These are phyloP conservation scores for Pinna nobilis DNA, from an alignment of 1,140 invertebrate species.

Conservation along the genomic window DNA sequence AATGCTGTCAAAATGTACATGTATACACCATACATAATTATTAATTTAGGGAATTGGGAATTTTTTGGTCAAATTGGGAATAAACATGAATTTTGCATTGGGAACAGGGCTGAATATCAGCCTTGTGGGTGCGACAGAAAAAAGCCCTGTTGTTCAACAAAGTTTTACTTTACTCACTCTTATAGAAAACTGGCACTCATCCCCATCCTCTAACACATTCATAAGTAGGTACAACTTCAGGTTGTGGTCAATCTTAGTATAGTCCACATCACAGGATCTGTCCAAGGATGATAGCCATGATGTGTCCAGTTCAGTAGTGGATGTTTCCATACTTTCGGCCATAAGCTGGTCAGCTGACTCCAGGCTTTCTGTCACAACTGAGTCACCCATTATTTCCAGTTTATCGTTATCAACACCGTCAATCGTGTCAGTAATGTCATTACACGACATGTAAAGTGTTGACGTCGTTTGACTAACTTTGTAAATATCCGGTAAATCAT, in stretches of 20 bases:
- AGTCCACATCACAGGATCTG: constrained; percentile 45
- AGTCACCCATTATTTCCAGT: neutral
- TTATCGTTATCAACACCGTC: neutral
- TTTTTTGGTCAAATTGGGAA: too few species aligned
- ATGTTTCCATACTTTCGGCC: too few species aligned
- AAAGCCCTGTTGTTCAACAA: neutral
- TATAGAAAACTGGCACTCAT: constrained; percentile 35
- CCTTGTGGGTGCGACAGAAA: too few species aligned
- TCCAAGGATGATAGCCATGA: constrained; percentile 3
- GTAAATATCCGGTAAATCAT: constrained; percentile 1
- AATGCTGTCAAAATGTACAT: too few species aligned
- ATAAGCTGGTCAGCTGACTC: constrained; percentile 10
- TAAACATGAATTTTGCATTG: too few species aligned
- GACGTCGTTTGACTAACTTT: too few species aligned
- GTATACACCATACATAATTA: too few species aligned
- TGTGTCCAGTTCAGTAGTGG: neutral
- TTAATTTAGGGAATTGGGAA: too few species aligned
- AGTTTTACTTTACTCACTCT: neutral
- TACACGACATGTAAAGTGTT: too few species aligned
- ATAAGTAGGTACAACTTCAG: constrained; percentile 69
- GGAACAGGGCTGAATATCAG: too few species aligned
- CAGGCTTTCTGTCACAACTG: neutral
- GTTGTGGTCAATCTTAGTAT: constrained; percentile 62
- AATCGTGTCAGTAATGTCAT: neutral
- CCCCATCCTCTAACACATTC: constrained; percentile 59